A percentile compares a stretch with the other conserved stretches of the same genome.
These are phyloP conservation scores for Torymus aiolomorphi DNA, from an alignment of 2,888 invertebrate species.

Conservation along the genomic window DNA sequence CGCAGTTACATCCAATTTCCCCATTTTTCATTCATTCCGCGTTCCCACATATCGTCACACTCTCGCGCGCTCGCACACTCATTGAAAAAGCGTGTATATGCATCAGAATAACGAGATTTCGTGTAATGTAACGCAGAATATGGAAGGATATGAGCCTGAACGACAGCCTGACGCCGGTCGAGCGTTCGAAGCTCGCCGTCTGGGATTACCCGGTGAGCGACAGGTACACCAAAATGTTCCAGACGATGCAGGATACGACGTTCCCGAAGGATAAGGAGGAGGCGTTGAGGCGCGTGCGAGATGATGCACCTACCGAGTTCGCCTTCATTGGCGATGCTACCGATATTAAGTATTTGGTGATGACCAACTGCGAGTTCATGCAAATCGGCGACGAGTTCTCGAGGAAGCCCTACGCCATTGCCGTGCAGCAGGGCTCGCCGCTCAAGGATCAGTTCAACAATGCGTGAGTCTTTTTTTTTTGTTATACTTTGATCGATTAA, in stretches of 20 bases:
- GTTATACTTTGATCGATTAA: not conserved
- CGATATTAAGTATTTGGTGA: constrained; percentile 87
- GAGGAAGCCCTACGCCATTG: constrained; percentile 96
- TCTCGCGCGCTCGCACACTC: too few species aligned
- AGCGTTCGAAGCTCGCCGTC: constrained; percentile 94
- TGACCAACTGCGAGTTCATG: constrained; percentile 92
- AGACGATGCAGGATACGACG: constrained; percentile 91
- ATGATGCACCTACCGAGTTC: constrained; percentile 88
- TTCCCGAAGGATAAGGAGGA: constrained; percentile 88
- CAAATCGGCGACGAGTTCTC: constrained; percentile 98
- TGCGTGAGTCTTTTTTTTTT: constrained; percentile 82
- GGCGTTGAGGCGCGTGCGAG: constrained; percentile 85
- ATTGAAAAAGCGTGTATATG: too few species aligned
- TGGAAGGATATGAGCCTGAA: constrained; percentile 99
- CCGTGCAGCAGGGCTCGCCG: constrained; percentile 96
- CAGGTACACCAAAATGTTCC: constrained; percentile 99
- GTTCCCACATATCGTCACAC: too few species aligned
- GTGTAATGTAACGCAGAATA: constrained; percentile 79
- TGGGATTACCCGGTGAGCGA: constrained; percentile 99
- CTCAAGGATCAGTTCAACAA: constrained; percentile 96
- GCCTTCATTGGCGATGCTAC: constrained; percentile 97
- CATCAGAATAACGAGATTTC: too few species aligned
- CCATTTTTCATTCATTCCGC: too few species aligned
- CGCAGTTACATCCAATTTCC: too few species aligned
- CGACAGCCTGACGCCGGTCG: constrained; percentile 92